These are phyloP conservation scores for Therioaphis trifolii DNA, from an alignment of 2,888 invertebrate genomes.

Conservation along the genomic window DNA sequence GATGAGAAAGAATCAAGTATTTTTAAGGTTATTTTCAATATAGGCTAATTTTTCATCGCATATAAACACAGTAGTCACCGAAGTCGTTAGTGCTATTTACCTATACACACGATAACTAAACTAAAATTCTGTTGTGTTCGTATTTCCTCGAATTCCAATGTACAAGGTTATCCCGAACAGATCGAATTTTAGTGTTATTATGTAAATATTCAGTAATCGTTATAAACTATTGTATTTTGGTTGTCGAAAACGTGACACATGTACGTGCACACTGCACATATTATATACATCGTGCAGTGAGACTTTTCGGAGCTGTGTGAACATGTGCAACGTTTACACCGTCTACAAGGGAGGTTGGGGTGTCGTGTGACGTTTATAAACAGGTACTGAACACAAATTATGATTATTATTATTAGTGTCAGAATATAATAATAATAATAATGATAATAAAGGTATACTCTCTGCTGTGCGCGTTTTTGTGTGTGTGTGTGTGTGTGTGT, in stretches of 20 bases:
- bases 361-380: slow-evolving; percentile 44
- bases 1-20: too few species aligned
- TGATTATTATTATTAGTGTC: slow-evolving; percentile 5
- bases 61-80: too few species aligned
- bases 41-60: too few species aligned
- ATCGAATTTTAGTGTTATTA: neutral
- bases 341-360: neutral
- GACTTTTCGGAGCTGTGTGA: neutral
- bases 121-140: too few species aligned
- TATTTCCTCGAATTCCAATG: too few species aligned
- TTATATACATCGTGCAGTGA: neutral
- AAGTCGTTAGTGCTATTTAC: too few species aligned
- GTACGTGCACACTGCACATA: too few species aligned
- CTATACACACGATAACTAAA: too few species aligned
- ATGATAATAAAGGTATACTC: slow-evolving; percentile 27
- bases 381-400: slow-evolving; percentile 41
- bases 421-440: slow-evolving; percentile 18
- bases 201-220: neutral
- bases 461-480: neutral
- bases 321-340: slow-evolving; percentile 1
- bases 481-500: too few species aligned
- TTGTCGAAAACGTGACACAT: neutral
- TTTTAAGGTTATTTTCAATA: too few species aligned
- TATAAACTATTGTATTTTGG: neutral
- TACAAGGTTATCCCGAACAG: too few species aligned